Percentiles rank a stretch among this genome's conserved stretches.
Conservation (phyloP, 2,888 invertebrate species). For the Alloplasta piceator region DNA sequence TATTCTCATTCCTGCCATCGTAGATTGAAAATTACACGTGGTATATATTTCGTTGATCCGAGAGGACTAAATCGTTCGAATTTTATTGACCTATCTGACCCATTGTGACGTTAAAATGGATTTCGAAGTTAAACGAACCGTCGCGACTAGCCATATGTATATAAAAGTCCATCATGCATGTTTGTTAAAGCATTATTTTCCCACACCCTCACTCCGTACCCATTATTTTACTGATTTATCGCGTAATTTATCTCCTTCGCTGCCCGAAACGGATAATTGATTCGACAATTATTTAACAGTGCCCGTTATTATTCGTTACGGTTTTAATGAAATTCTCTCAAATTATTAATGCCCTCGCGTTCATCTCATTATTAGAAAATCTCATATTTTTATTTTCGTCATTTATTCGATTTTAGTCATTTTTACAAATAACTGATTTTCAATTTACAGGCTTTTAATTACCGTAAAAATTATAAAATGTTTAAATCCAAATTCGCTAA, state of each 20-base stretch:
- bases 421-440: no score
- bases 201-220: slow-evolving; percentile 27
- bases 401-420: no score
- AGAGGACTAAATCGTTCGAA: slow-evolving; percentile 14
- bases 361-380: no score
- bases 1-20: background rate
- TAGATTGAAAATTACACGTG: background rate
- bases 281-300: slow-evolving; percentile 27
- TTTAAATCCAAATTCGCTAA: no score
- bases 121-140: slow-evolving; percentile 45
- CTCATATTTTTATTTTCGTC: no score
- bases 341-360: no score
- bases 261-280: slow-evolving; percentile 19
- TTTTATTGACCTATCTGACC: slow-evolving; percentile 23
- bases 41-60: background rate
- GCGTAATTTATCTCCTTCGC: slow-evolving; percentile 5
- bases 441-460: no score
- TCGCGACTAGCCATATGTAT: slow-evolving; percentile 41
- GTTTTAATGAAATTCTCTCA: background rate
- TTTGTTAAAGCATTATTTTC: slow-evolving; percentile 42
- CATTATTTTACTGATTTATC: slow-evolving; percentile 27
- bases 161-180: slow-evolving; percentile 12
- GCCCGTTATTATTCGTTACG: slow-evolving; percentile 21
- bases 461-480: no score
- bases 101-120: slow-evolving; percentile 39